Conservation (phyloP, 2,888 invertebrate genomes). For the Neocrepidodera transversa region DNA sequence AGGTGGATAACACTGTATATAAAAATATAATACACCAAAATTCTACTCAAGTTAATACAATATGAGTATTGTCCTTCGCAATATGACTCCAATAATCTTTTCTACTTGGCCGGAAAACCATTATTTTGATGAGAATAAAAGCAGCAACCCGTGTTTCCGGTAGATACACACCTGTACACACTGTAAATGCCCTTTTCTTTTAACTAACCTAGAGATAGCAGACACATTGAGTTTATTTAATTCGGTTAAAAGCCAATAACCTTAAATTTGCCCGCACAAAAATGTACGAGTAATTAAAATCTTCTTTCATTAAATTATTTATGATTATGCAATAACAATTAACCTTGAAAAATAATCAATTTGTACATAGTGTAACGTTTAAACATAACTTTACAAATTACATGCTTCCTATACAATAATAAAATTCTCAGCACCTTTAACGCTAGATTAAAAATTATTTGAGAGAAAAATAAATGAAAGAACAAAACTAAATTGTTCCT, state of each 20-base stretch:
- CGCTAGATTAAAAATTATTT: conserved; percentile 6
- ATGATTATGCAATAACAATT: too few species aligned
- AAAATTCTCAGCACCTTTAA: background rate
- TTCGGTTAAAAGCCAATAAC: background rate
- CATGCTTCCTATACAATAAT: background rate
- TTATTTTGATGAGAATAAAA: conserved; percentile 46
- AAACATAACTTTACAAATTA: background rate
- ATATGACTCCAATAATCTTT: too few species aligned
- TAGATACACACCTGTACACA: conserved; percentile 11
- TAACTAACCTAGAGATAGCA: background rate
- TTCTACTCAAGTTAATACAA: too few species aligned
- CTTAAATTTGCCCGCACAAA: background rate
- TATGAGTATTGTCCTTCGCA: too few species aligned
- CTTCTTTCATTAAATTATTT: too few species aligned
- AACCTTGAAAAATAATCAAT: background rate
- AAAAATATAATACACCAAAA: too few species aligned
- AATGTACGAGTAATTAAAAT: too few species aligned
- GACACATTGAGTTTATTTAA: background rate
- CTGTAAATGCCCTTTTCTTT: background rate
- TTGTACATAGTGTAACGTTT: background rate
- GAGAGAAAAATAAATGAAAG: conserved; percentile 7
- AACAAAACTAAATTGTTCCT: conserved; percentile 15
- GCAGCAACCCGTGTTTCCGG: conserved; percentile 53
- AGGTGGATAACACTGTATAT: too few species aligned
- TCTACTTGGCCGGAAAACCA: conserved; percentile 45